These are phyloP conservation scores for Steinernema carpocapsae DNA, from an alignment of 2,888 invertebrate species.

Conservation along the genomic window DNA sequence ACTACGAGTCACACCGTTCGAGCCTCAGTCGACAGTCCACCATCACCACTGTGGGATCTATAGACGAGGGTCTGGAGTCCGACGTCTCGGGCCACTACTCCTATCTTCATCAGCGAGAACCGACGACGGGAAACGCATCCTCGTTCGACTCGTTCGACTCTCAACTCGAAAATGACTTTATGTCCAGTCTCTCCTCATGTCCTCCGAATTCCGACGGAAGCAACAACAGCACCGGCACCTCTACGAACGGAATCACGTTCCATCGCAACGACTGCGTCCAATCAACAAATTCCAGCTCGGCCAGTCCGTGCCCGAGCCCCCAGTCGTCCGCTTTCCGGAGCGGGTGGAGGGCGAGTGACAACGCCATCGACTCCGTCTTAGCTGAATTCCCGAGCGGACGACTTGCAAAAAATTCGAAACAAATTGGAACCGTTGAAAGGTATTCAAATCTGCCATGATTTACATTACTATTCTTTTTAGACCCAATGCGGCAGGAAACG, in stretches of 20 bases:
- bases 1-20: conserved; percentile 50
- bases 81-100: conserved; percentile 55
- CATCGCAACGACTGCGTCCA: background rate
- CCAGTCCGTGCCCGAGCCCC: conserved; percentile 39
- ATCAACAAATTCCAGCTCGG: conserved; percentile 35
- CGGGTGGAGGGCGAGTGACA: conserved; percentile 71
- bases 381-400: conserved; percentile 51
- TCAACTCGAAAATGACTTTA: conserved; percentile 69
- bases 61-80: conserved; percentile 71
- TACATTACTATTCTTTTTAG: conserved; percentile 34
- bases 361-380: conserved; percentile 50
- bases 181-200: conserved; percentile 66
- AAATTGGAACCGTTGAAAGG: conserved; percentile 42
- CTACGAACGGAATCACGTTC: background rate
- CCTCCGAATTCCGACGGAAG: conserved; percentile 40
- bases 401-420: conserved; percentile 43
- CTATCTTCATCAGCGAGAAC: background rate
- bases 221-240: conserved; percentile 20
- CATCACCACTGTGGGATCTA: conserved; percentile 69
- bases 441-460: background rate
- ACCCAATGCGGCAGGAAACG: conserved; percentile 36
- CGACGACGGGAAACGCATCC: conserved; percentile 1
- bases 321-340: conserved; percentile 66
- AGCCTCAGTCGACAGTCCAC: conserved; percentile 51
- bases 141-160: conserved; percentile 70